A percentile compares a stretch with the other conserved stretches of the same genome.
Conservation (phyloP, 2,888 invertebrate species). For the Nebria brevicollis region DNA sequence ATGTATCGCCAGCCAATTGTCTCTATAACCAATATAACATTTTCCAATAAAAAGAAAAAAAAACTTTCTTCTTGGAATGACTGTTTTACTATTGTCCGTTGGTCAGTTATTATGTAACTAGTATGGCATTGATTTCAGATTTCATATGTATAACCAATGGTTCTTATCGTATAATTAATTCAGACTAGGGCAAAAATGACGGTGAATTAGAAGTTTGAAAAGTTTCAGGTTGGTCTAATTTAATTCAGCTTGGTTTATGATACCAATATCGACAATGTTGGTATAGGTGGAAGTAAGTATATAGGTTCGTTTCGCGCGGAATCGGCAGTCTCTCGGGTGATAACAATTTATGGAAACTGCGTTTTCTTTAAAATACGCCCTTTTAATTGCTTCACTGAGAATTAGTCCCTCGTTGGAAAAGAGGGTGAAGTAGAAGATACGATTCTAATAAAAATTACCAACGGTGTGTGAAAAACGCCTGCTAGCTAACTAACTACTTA, state of each 20-base stretch:
- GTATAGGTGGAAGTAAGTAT: neutral
- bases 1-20: neutral
- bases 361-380: conserved; percentile 60
- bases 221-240: neutral
- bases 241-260: conserved; percentile 8
- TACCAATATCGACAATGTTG: conserved; percentile 36
- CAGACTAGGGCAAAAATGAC: neutral
- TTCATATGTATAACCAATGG: neutral
- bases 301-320: conserved; percentile 12
- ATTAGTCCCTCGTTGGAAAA: conserved; percentile 58
- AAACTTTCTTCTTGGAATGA: neutral
- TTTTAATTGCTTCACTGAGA: conserved; percentile 62
- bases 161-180: neutral
- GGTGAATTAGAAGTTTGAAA: neutral
- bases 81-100: neutral
- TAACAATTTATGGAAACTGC: conserved; percentile 61
- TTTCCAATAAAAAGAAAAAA: neutral
- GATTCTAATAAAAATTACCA: conserved; percentile 56
- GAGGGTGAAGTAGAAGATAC: conserved; percentile 57
- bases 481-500: conserved; percentile 2
- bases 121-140: too few relatives aligned
- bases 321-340: conserved; percentile 49
- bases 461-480: conserved; percentile 18
- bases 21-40: neutral
- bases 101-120: neutral